Conservation (phyloP, 2,113 vertebrate genomes). For the Gobio gobio region DNA sequence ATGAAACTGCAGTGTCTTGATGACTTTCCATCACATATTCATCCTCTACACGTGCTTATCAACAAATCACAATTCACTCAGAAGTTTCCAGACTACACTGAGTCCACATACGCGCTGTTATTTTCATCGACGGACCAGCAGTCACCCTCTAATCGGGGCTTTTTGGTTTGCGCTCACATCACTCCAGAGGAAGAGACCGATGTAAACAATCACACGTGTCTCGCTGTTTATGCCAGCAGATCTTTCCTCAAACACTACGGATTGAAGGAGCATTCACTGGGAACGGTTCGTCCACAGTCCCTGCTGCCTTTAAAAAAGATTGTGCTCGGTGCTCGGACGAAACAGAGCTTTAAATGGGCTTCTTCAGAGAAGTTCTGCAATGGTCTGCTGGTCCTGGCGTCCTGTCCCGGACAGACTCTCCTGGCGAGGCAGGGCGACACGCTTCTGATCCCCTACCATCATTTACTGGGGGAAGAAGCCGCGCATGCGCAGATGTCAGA, state of each 20-base stretch:
- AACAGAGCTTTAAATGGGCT: conserved; percentile 67
- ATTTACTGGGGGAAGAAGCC: conserved; percentile 58
- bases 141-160: conserved; percentile 54
- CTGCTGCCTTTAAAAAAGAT: conserved; percentile 66
- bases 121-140: conserved; percentile 61
- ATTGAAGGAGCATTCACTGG: conserved; percentile 52
- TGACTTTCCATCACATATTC: conserved; percentile 64
- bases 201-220: conserved; percentile 34
- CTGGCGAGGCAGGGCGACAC: conserved; percentile 73
- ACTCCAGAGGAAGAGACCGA: conserved; percentile 64
- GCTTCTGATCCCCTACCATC: conserved; percentile 66
- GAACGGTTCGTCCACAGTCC: conserved; percentile 58
- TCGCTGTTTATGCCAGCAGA: conserved; percentile 73
- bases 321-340: conserved; percentile 72
- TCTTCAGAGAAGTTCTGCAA: conserved; percentile 59
- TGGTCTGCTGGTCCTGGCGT: conserved; percentile 66
- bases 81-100: conserved; percentile 56
- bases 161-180: conserved; percentile 71
- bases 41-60: conserved; percentile 68
- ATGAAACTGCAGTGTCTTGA: conserved; percentile 63
- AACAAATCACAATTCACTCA: conserved; percentile 53
- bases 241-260: conserved; percentile 68
- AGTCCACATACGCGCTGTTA: conserved; percentile 66
- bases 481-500: conserved; percentile 62
- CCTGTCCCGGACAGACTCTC: conserved; percentile 62